Evolutionary conservation across 2,888 invertebrate genomes (phyloP).

Genomic region (Netelia inedita): DNA sequence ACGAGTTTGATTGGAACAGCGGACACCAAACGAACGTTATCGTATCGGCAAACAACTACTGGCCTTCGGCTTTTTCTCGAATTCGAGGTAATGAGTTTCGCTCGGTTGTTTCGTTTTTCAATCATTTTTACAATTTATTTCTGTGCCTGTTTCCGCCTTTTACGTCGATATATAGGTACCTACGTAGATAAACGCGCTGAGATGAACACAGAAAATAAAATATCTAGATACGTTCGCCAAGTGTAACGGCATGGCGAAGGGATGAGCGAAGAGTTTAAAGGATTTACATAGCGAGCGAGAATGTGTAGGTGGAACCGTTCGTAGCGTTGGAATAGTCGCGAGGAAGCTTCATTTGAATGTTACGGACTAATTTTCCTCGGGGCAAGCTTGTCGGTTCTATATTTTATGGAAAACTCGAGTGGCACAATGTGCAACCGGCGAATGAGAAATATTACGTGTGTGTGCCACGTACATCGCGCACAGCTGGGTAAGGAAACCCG

Average conservation of each 20-base stretch:
- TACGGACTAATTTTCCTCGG: constrained; percentile 15
- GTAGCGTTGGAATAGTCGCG: constrained; percentile 2
- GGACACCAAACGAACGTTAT: neutral
- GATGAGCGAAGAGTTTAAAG: neutral
- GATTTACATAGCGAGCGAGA: constrained; percentile 1
- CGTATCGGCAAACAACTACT: neutral
- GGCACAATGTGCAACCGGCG: neutral
- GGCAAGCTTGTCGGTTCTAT: neutral
- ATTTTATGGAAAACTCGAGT: neutral
- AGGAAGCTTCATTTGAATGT: constrained; percentile 15
- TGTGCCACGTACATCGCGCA: neutral
- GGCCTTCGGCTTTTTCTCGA: neutral
- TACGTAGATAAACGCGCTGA: too few relatives aligned
- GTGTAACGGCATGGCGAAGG: neutral
- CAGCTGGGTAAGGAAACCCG: neutral
- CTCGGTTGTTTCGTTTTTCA: neutral
- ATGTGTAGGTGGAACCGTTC: neutral
- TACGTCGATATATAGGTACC: too few relatives aligned
- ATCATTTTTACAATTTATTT: neutral
- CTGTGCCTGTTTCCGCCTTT: neutral
- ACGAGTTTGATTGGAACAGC: neutral
- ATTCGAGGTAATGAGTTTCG: neutral
- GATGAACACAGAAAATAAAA: too few relatives aligned
- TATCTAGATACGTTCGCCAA: neutral
- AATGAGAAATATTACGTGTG: neutral